Evolutionary conservation across 2,888 invertebrate species (phyloP).

Genomic region (Drosophila cognata): DNA sequence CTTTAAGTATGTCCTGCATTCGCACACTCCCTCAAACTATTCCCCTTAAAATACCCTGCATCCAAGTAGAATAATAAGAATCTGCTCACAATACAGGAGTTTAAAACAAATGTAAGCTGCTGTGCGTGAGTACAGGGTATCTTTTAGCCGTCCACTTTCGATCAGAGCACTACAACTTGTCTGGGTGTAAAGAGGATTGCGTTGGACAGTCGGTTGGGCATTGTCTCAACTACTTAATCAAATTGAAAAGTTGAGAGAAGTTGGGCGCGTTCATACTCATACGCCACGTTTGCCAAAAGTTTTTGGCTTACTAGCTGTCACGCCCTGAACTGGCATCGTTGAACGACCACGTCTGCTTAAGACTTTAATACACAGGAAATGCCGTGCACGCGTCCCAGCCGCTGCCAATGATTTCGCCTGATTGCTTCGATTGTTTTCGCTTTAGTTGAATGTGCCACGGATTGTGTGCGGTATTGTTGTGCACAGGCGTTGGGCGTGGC

Average conservation of each 20-base stretch:
- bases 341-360: conserved; percentile 27
- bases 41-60: background rate
- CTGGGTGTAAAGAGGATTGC: conserved; percentile 2
- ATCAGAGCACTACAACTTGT: background rate
- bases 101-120: background rate
- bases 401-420: conserved; percentile 67
- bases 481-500: conserved; percentile 14
- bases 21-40: background rate
- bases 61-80: background rate
- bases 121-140: background rate
- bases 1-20: conserved; percentile 2
- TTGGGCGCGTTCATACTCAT: conserved; percentile 28
- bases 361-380: conserved; percentile 69
- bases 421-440: conserved; percentile 78
- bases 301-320: conserved; percentile 45
- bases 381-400: conserved; percentile 58
- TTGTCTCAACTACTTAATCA: conserved; percentile 56
- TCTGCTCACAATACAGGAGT: background rate
- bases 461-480: background rate
- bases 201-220: background rate
- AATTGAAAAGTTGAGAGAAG: conserved; percentile 58
- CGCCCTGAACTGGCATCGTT: conserved; percentile 28
- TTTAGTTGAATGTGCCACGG: conserved; percentile 35
- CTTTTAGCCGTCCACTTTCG: background rate
- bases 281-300: conserved; percentile 44